Evolutionary conservation across 2,888 invertebrate species (phyloP), one percentile per base, ranked within the genome.

Genomic region (Timema cristinae): DNA sequence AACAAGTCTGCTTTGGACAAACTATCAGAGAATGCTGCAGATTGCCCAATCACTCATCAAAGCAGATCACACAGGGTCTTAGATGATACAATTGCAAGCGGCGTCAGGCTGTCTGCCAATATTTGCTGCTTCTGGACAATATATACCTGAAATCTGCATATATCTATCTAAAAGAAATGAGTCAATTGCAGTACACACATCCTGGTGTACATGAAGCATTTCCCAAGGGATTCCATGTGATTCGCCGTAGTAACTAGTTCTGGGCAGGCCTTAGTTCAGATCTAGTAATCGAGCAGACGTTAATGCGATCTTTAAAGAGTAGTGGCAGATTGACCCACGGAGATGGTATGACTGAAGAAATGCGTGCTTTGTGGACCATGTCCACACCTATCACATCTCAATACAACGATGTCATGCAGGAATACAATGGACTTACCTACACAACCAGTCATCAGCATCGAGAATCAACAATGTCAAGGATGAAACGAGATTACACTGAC

Each of bases 51-150:
- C 59, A 8, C 59, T 59, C 16, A 59, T 59, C 2, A 59, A 6
- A 59, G 59, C 10, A 59, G 59, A 59, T 59, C 59, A 4, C 59
- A 59, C 59, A 16, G 59, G 59, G n/a, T 59, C 59, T 59, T 59
- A 2, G 59, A 15, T 59, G 16, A 59, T 16, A 5, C n/a, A 59
- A 2, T 59, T 59, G 4, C 4, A 13, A 9, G 59, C 15, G 59
- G 32, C 6, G n/a, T 59, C n/a, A 9, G 6, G 6, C 32, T n/a
- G 16, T 9, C 8, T 59, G 59, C 59, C 59, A 59, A 59, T 59
- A 13, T 59, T 59, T 59, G 59, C 59, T 16, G 59, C 59, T 16
- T 2, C 4, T 16, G 15, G 10, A 59, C 59, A 59, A 2, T 59
- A 59, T 5, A 59, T 13, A 59, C 32, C 59, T 59, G 4, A 59